Percentiles rank a stretch among this genome's conserved stretches.
Evolutionary conservation across 2,113 vertebrate genomes (phyloP).

Genomic region (Atherinomorus stipes): DNA sequence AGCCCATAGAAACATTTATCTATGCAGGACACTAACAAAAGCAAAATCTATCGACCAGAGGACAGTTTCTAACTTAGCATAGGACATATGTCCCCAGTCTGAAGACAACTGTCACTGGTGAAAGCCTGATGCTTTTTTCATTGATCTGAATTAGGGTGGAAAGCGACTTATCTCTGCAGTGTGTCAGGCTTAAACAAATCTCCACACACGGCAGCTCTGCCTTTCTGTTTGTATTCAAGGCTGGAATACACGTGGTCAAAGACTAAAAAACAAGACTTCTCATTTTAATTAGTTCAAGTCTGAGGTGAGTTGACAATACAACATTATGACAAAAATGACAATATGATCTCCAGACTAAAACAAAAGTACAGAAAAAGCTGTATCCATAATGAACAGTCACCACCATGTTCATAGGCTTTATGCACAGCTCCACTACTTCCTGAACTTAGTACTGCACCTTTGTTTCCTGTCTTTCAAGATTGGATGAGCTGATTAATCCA

Average conservation of each 20-base stretch:
- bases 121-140: conserved; percentile 21
- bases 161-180: conserved; percentile 34
- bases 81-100: conserved; percentile 4
- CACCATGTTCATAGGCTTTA: neutral
- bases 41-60: neutral
- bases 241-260: neutral
- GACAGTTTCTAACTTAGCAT: neutral
- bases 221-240: neutral
- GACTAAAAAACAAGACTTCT: neutral
- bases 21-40: too few species aligned
- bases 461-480: too few species aligned
- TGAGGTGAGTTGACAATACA: neutral
- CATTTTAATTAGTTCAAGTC: neutral
- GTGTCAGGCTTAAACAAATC: conserved; percentile 9
- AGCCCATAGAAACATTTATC: too few species aligned
- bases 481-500: too few species aligned
- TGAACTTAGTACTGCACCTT: too few species aligned
- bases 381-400: conserved; percentile 9
- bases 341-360: neutral
- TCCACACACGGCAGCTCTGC: neutral
- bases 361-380: neutral
- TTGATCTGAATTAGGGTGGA: conserved; percentile 23
- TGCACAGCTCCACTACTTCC: too few species aligned
- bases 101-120: neutral
- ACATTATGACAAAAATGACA: neutral